Conservation (phyloP, 2,888 invertebrate genomes). For the Sepiola atlantica region DNA sequence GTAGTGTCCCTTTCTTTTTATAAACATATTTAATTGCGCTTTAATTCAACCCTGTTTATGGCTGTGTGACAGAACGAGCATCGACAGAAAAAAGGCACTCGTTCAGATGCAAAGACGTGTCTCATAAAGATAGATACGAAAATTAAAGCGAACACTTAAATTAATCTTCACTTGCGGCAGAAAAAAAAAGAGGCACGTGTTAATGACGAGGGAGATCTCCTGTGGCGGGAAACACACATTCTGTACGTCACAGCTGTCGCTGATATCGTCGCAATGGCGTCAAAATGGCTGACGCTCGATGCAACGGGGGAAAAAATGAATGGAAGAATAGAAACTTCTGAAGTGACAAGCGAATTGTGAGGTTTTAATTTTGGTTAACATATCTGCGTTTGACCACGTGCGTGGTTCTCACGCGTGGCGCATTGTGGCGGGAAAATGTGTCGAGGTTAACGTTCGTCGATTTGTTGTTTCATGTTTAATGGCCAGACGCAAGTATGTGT, state of each 20-base stretch:
- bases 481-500: background rate
- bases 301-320: background rate
- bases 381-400: background rate
- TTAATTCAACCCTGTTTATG: too few species aligned
- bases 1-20: too few species aligned
- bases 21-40: too few species aligned
- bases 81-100: too few species aligned
- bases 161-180: background rate
- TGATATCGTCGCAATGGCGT: background rate
- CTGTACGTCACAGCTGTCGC: background rate
- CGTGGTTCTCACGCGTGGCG: background rate
- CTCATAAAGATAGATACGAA: too few species aligned
- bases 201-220: background rate
- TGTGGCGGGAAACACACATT: background rate
- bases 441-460: background rate
- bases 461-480: background rate
- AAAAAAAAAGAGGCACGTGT: background rate
- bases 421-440: background rate
- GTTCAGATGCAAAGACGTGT: too few species aligned
- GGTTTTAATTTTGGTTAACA: background rate
- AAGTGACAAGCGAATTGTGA: constrained; percentile 9
- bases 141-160: background rate
- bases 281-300: background rate
- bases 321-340: background rate
- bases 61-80: too few species aligned